Base-by-base conservation (phyloP, 2,888 invertebrate genomes). In the Halictus quadricinctus region DNA sequence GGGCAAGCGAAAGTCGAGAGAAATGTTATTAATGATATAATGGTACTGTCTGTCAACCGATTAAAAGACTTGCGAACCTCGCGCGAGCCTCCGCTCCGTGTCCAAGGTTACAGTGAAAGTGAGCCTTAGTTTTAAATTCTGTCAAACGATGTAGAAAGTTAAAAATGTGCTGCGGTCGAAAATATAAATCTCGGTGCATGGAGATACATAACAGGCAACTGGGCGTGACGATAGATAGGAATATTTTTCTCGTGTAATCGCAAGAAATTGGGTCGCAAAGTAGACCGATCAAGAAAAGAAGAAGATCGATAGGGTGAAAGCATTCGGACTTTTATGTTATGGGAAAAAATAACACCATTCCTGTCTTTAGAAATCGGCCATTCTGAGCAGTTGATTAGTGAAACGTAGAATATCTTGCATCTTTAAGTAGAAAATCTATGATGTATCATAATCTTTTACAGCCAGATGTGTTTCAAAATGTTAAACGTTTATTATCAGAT, bases 11-110 rank as follows among this genome's bases (percentile, higher is more conserved):
- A 80, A 87, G 87, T 69, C 7, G 18, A 43, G 80, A 78, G 87
- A 79, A 80, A 87, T 85, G 85, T 85, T 48, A 83, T 79, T 83
- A 72, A 78, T n/a, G 18, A 41, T 60, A 29, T 64, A 64, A 64
- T 18, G 70, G 78, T 79, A 78, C 60, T 64, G 64, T 58, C 41
- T 43, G 21, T 83, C 58, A 58, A 43, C 25, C 29, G 72, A 72
- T 82, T 79, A 80, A 86, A 64, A 74, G 2, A 18, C 29, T 15
- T 5, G 18, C 21, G 54, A 60, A 58, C 50, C 58, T 58, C 58
- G n/a, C 4, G n/a, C 58, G 58, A n/a, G n/a, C 46, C 36, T 74
- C 21, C 50, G 8, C 10, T 43, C 21, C 50, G 29, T n/a, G 46
- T 18, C 54, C 70, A 41, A 72, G 50, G 64, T 73, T 73, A 21